Evolutionary conservation across 2,888 invertebrate species (phyloP).

Genomic region (Onchidella celtica): DNA sequence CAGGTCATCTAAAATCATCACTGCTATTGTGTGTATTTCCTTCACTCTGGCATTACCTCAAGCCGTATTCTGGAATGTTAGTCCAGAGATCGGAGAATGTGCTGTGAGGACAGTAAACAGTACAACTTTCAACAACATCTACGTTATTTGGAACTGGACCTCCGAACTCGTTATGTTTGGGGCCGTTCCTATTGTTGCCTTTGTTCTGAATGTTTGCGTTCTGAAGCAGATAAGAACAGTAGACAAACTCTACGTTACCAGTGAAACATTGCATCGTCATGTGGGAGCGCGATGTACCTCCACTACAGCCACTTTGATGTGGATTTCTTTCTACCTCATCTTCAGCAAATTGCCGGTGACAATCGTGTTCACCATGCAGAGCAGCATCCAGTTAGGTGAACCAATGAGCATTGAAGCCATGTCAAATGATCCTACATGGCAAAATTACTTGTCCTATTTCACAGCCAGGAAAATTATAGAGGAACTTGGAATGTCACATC

Average conservation of each 20-base stretch:
- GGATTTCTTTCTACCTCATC: constrained; percentile 75
- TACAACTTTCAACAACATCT: constrained; percentile 59
- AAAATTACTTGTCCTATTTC: constrained; percentile 68
- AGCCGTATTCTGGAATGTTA: constrained; percentile 74
- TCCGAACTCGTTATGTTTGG: constrained; percentile 70
- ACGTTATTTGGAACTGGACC: constrained; percentile 65
- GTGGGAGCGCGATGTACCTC: constrained; percentile 50
- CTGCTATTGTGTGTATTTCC: constrained; percentile 61
- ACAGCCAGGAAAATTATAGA: constrained; percentile 70
- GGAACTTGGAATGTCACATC: constrained; percentile 75
- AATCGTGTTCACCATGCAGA: constrained; percentile 66
- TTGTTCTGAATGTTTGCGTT: constrained; percentile 69
- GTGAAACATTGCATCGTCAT: constrained; percentile 39
- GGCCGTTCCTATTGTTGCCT: constrained; percentile 64
- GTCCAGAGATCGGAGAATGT: constrained; percentile 56
- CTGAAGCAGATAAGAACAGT: constrained; percentile 58
- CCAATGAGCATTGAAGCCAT: constrained; percentile 63
- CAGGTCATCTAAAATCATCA: constrained; percentile 70
- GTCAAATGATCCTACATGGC: constrained; percentile 68
- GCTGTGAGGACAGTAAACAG: too few species aligned
- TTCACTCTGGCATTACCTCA: constrained; percentile 70
- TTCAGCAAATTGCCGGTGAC: constrained; percentile 73
- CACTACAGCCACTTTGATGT: constrained; percentile 71
- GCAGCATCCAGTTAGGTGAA: constrained; percentile 62
- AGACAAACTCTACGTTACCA: constrained; percentile 49